These are phyloP conservation scores for Aphidius gifuensis DNA, from an alignment of 1,140 invertebrate genomes.

Conservation along the genomic window DNA sequence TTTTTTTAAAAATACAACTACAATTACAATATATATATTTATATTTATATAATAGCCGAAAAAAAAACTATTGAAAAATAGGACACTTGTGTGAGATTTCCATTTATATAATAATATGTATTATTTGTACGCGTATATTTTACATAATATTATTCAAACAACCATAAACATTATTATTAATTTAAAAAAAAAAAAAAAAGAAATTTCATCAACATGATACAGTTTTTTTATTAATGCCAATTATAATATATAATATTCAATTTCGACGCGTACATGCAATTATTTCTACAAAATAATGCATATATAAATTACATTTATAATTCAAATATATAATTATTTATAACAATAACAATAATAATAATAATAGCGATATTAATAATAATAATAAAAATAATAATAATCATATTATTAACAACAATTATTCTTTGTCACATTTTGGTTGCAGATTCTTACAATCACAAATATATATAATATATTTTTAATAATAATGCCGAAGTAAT, in stretches of 20 bases:
- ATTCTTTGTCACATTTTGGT: conserved; percentile 56
- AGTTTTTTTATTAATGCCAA: too few species aligned
- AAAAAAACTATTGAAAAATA: conserved; percentile 43
- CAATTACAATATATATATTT: not conserved
- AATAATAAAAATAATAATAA: conserved; percentile 55
- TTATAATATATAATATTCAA: too few species aligned
- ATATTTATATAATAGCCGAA: conserved; percentile 24
- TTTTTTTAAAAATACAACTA: conserved; percentile 17
- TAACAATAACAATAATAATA: conserved; percentile 42
- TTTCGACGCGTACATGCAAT: too few species aligned
- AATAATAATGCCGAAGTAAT: conserved; percentile 36
- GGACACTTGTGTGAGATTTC: conserved; percentile 46
- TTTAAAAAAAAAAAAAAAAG: too few species aligned
- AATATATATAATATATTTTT: conserved; percentile 41
- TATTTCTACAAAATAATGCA: too few species aligned
- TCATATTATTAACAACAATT: conserved; percentile 20
- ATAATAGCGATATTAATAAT: conserved; percentile 50
- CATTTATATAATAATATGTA: conserved; percentile 41
- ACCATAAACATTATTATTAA: too few species aligned
- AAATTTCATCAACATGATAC: too few species aligned
- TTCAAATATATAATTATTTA: conserved; percentile 42
- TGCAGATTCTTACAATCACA: conserved; percentile 56
- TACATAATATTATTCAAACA: conserved; percentile 5
- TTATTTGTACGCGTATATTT: conserved; percentile 25
- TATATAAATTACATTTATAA: too few species aligned